A percentile compares a stretch with the other conserved stretches of the same genome.
phyloP scores from a whole-genome alignment of 2,797 vertebrate species.

The Sebastes itinus region DNA sequence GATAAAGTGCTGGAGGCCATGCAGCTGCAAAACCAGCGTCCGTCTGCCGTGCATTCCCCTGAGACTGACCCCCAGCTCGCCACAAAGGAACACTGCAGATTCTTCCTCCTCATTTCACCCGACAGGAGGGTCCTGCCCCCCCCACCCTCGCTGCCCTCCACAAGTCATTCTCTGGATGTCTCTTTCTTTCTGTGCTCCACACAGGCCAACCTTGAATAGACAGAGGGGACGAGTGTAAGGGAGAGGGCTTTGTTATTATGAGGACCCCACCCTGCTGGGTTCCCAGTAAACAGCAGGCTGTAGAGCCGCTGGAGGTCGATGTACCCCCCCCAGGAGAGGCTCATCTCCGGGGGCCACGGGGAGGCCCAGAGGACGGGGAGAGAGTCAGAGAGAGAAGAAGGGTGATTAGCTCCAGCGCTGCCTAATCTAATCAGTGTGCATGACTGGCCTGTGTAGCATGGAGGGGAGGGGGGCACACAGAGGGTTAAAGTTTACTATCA shows the following conservation, averaged over 20 bases:
- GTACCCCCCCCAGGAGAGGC: slow-evolving; percentile 53
- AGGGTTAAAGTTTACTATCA: not conserved
- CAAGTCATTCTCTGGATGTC: slow-evolving; percentile 50
- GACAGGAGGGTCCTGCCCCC: slow-evolving; percentile 42
- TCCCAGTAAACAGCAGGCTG: slow-evolving; percentile 56
- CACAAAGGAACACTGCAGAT: slow-evolving; percentile 65
- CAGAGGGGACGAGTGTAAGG: slow-evolving; percentile 24
- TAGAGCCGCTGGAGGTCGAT: slow-evolving; percentile 44
- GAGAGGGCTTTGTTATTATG: slow-evolving; percentile 60
- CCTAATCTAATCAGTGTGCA: slow-evolving; percentile 80
- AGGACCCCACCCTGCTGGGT: slow-evolving; percentile 66
- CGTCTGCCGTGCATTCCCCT: slow-evolving; percentile 59
- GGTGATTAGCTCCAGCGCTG: slow-evolving; percentile 65
- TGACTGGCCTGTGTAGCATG: slow-evolving; percentile 57
- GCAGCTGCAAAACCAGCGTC: slow-evolving; percentile 66
- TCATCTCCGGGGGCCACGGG: slow-evolving; percentile 51
- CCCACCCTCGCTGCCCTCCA: not conserved
- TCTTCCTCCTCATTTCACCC: slow-evolving; percentile 71
- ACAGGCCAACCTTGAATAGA: slow-evolving; percentile 2
- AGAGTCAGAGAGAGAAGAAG: slow-evolving; percentile 28
- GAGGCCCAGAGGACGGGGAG: slow-evolving; percentile 8
- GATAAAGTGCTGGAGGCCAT: slow-evolving; percentile 61
- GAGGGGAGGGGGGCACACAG: no score
- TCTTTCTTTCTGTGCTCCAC: slow-evolving; percentile 37
- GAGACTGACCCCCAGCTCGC: slow-evolving; percentile 65